Conservation (phyloP, 1,140 invertebrate genomes). For the Hyposmocoma kahamanoa region DNA sequence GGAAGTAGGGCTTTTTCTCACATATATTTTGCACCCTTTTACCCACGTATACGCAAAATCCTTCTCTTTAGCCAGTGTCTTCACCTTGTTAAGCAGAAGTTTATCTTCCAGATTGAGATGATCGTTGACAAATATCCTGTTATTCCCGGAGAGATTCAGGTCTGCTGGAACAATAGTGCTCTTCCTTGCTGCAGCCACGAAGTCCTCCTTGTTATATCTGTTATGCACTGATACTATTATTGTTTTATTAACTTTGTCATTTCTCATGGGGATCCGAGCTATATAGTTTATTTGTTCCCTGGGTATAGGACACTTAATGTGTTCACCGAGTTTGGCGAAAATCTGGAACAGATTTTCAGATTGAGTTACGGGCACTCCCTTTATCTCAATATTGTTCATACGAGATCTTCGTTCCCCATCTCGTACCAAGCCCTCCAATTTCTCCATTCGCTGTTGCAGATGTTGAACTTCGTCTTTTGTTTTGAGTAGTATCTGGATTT, state of each 20-base stretch:
- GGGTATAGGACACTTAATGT: conserved; percentile 3
- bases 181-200: conserved; percentile 16
- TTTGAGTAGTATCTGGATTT: too few species aligned
- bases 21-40: conserved; percentile 15
- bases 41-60: conserved; percentile 17
- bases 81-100: conserved; percentile 14
- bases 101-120: conserved; percentile 19
- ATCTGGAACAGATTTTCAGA: conserved; percentile 19
- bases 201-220: conserved; percentile 16
- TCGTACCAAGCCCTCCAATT: not conserved
- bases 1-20: conserved; percentile 12
- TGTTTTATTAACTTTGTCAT: conserved; percentile 12
- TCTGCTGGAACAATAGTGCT: conserved; percentile 3
- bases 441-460: too few species aligned
- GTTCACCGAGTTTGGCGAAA: conserved; percentile 11
- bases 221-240: conserved; percentile 19
- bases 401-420: conserved; percentile 19
- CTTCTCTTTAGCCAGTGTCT: conserved; percentile 11
- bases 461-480: too few species aligned
- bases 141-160: conserved; percentile 9
- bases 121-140: conserved; percentile 19
- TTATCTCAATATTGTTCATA: conserved; percentile 26
- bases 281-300: conserved; percentile 24
- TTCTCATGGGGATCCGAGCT: conserved; percentile 14
- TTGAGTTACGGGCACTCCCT: conserved; percentile 15